A percentile compares a stretch with the other conserved stretches of the same genome.
Evolutionary conservation across 2,888 invertebrate species (phyloP).

Genomic region (Desoria tigrina): DNA sequence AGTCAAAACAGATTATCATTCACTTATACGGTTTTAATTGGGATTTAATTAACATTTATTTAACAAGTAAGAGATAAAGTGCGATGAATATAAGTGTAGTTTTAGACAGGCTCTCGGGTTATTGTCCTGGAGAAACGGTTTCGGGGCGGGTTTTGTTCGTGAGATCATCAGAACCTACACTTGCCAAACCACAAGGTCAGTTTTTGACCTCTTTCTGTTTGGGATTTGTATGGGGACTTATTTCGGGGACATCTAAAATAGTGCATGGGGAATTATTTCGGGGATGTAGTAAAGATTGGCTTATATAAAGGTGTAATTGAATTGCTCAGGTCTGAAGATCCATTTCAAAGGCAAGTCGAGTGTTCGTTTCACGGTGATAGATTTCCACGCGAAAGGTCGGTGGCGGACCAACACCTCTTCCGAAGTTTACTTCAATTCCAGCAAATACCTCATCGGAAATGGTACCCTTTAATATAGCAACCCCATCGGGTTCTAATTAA

Average conservation of each 20-base stretch:
- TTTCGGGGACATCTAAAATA: no score
- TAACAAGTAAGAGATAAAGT: no score
- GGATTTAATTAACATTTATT: no score
- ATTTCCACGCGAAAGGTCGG: slow-evolving; percentile 25
- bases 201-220: no score
- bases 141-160: slow-evolving; percentile 35
- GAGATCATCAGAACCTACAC: slow-evolving; percentile 26
- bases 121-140: slow-evolving; percentile 35
- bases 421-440: slow-evolving; percentile 34
- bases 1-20: no score
- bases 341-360: slow-evolving; percentile 36
- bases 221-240: no score
- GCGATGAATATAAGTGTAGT: slow-evolving; percentile 31
- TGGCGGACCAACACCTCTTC: slow-evolving; percentile 19
- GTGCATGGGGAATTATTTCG: background rate
- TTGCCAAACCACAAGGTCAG: background rate
- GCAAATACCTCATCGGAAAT: slow-evolving; percentile 34
- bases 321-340: slow-evolving; percentile 30
- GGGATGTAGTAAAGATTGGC: background rate
- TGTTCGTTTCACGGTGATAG: slow-evolving; percentile 37
- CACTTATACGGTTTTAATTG: no score
- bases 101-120: slow-evolving; percentile 32
- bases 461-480: slow-evolving; percentile 22
- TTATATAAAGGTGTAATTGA: background rate
- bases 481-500: background rate